Base-by-base conservation (phyloP, 2,113 vertebrate genomes). In the Pseudorhombus dupliciocellatus region DNA sequence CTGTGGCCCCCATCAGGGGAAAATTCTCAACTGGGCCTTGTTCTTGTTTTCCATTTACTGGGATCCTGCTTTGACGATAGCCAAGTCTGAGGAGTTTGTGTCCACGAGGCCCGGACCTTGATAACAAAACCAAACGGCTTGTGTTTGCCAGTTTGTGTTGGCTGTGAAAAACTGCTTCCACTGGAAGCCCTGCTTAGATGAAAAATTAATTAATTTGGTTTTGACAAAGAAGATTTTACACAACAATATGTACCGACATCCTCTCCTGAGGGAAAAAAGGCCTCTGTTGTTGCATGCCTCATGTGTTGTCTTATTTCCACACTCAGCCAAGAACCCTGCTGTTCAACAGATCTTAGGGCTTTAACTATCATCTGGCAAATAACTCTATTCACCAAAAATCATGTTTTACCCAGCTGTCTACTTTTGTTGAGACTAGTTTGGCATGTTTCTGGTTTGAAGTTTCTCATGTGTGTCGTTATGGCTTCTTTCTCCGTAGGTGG, bases 131-230 rank as follows among this genome's bases (percentile, higher is more conserved):
- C 70, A 57, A 67, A 58, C 48, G 70, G 71, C 57, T 76, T 59
- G 70, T 54, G 69, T 8, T 30, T 58, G 71, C 66, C 70, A 75
- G 55, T 55, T 62, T 42, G 28, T 46, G 51, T 63, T 81, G 56
- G 56, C 81, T 76, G 57, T 75, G 52, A 67, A 59, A 75, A 71
- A 74, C 25, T 18, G 64, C 50, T 81, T 54, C 64, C 52, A 61
- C 51, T 46, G 57, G 46, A 77, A 59, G 63, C 37, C 50, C 58
- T 44, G 56, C 18, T 57, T 24, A 77, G 52, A 73, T 84, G 37
- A 84, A 84, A 75, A 69, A 75, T 63, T 51, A 6, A 86, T 75
- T 73, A 10, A 57, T 72, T 65, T 61, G 31, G n/a, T 67, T 64
- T 52, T 22, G 56, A 73, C 67, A 84, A 76, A 66, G 51, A 59